Conservation (phyloP, 2,888 invertebrate species). For the Melinaea menophilus region DNA sequence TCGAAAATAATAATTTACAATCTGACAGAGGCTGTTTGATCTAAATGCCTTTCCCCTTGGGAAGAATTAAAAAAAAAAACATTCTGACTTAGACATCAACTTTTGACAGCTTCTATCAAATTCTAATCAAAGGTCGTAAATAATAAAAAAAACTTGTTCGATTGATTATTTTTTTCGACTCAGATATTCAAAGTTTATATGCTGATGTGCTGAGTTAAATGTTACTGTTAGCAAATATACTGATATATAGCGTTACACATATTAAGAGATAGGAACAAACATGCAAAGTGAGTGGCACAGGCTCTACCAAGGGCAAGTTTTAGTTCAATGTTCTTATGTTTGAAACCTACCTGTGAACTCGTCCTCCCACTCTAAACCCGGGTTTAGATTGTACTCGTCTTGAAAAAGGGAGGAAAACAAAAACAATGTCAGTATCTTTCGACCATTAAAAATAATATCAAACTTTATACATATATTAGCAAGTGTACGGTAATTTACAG, state of each 20-base stretch:
- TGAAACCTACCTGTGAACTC: constrained; percentile 98
- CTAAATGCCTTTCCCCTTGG: neutral
- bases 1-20: neutral
- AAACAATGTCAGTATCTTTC: constrained; percentile 77
- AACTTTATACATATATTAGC: constrained; percentile 69
- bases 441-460: constrained; percentile 62
- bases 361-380: constrained; percentile 99
- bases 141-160: neutral
- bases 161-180: neutral
- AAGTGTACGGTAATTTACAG: constrained; percentile 71
- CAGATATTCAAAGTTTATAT: constrained; percentile 5
- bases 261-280: constrained; percentile 60
- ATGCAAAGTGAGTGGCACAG: constrained; percentile 74
- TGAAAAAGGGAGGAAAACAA: constrained; percentile 85
- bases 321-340: constrained; percentile 68
- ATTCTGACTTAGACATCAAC: too few relatives aligned
- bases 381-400: constrained; percentile 99
- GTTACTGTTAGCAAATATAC: constrained; percentile 59
- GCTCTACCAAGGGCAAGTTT: constrained; percentile 71
- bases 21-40: constrained; percentile 1
- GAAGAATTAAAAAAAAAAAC: too few relatives aligned
- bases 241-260: constrained; percentile 57
- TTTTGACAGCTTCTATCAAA: too few relatives aligned
- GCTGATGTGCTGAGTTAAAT: constrained; percentile 42
- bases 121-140: neutral